Evolutionary conservation across 1,140 invertebrate species (phyloP), one percentile per base, ranked within the genome.

Genomic region (Branchinecta lindahli): DNA sequence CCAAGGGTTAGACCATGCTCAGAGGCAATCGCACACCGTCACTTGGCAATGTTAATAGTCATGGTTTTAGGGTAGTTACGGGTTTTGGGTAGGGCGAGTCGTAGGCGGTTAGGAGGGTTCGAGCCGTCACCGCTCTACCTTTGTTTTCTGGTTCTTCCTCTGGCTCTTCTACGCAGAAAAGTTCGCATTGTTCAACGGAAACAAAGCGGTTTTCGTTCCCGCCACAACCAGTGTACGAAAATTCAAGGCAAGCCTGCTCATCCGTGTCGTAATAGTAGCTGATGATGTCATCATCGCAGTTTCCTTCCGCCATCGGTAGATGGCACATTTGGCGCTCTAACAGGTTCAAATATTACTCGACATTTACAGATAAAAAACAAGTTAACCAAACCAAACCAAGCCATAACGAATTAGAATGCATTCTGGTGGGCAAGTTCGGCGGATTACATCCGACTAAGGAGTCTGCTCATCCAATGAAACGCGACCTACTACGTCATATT

Each of bases 191-290:
- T 71, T 80, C 77, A 47, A 79, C 73, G 70, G 80, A 81, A 71
- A 80, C 78, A 78, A 88, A 89, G 74, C 83, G 84, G 81, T 89
- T 89, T 66, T 77, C 79, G 76, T 88, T 88, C 67, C 85, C 85
- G 73, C 82, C 82, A 77, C 85, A 87, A 75, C 86, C 86, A 68
- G 84, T 80, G 74, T 85, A 87, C 70, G 80, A 75, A 77, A 88
- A 88, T 74, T 80, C 77, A 72, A 80, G 79, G 78, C 85, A 86
- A 72, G 75, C 79, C 74, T 76, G 75, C 75, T 80, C 75, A 72
- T 75, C 74, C 66, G 77, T 75, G 75, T 87, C 84, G 79, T 83
- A 88, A 78, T 83, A 84, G 82, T 82, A 88, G 67, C 83, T 79
- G 65, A 80, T 76, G 69, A 81, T 77, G 69, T 81, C 79, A 66